A percentile compares a stretch with the other conserved stretches of the same genome.
Evolutionary conservation across 2,797 vertebrate species (phyloP).

Genomic region (Pelochelys cantorii): DNA sequence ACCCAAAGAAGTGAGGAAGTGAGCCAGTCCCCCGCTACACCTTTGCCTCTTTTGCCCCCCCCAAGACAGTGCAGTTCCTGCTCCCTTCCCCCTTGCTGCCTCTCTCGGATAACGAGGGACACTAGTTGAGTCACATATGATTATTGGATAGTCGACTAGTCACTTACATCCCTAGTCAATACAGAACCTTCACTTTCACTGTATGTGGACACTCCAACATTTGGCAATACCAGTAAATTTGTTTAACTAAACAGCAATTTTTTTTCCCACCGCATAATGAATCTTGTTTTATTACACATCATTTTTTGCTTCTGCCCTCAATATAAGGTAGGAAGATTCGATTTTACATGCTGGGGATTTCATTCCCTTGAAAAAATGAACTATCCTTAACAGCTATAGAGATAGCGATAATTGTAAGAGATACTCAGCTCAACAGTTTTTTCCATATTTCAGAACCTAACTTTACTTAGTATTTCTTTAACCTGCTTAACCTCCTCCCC

Average conservation of each 20-base stretch:
- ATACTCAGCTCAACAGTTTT: rapidly evolving
- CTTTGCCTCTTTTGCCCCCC: too few species aligned
- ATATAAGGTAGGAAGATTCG: background rate
- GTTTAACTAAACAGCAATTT: background rate
- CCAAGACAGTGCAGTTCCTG: too few species aligned
- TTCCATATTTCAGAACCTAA: rapidly evolving
- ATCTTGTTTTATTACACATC: background rate
- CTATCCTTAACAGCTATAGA: rapidly evolving
- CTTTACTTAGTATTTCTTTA: background rate
- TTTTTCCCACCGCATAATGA: background rate
- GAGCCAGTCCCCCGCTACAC: too few species aligned
- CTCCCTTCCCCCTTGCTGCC: too few species aligned
- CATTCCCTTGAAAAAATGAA: background rate
- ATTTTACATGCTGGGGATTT: background rate
- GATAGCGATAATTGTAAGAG: rapidly evolving
- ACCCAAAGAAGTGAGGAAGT: too few species aligned
- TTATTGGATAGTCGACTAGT: too few species aligned
- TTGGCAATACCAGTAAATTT: background rate
- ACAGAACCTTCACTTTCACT: background rate
- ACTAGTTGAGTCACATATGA: too few species aligned
- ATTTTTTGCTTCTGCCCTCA: background rate
- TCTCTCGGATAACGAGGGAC: too few species aligned
- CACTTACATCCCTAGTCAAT: background rate
- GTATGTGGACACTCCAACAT: background rate
- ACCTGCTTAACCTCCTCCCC: background rate